Evolutionary conservation across 1,140 invertebrate genomes (phyloP).

Genomic region (Dryas iulia): DNA sequence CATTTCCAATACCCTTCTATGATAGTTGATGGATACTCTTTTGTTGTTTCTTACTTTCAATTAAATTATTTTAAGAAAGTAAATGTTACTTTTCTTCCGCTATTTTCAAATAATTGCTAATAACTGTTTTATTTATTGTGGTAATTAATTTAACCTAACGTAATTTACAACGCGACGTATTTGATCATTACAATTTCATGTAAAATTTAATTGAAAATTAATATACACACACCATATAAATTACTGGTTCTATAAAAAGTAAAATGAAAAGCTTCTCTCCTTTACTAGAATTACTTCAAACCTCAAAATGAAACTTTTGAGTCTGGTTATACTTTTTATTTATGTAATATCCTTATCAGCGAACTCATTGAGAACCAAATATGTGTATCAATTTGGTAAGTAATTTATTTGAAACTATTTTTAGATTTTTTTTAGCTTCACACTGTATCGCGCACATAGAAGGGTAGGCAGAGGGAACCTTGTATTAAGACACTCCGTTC

Average conservation of each 20-base stretch:
- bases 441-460: too few relatives aligned
- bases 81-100: too few relatives aligned
- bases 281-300: neutral
- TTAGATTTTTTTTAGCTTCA: too few relatives aligned
- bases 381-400: slow-evolving; percentile 21
- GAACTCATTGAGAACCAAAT: neutral
- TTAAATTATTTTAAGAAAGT: too few relatives aligned
- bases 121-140: neutral
- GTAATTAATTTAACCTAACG: neutral
- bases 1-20: too few relatives aligned
- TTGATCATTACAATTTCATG: neutral
- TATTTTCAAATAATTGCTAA: too few relatives aligned
- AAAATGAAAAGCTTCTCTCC: neutral
- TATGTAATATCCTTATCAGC: neutral
- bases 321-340: slow-evolving; percentile 2
- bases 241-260: neutral
- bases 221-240: neutral
- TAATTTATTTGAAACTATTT: too few relatives aligned
- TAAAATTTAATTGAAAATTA: slow-evolving; percentile 9
- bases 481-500: too few relatives aligned
- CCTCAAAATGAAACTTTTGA: neutral
- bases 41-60: too few relatives aligned
- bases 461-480: too few relatives aligned
- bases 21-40: too few relatives aligned
- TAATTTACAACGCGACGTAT: neutral